Percentiles rank a stretch among this genome's conserved stretches.
Evolutionary conservation across 2,113 vertebrate genomes (phyloP).

Genomic region (Craseonycteris thonglongyai): DNA sequence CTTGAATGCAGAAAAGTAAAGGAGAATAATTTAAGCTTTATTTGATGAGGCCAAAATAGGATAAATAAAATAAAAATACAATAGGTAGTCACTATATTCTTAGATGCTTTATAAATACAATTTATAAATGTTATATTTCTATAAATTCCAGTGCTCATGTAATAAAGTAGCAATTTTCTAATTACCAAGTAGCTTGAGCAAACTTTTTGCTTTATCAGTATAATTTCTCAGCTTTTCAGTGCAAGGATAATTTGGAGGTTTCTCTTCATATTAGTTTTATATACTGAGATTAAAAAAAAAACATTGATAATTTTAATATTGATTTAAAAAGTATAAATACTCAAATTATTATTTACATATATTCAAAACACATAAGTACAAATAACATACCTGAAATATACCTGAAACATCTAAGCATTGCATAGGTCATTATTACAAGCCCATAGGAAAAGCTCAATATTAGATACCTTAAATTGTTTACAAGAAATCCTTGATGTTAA

Average conservation of each 20-base stretch:
- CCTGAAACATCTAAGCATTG: constrained; percentile 5
- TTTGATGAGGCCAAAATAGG: neutral
- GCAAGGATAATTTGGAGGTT: neutral
- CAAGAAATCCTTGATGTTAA: constrained; percentile 99
- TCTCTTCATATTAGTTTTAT: neutral
- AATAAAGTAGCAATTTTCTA: neutral
- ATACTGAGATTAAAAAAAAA: neutral
- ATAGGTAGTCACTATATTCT: neutral
- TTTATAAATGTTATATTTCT: neutral
- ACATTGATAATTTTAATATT: neutral
- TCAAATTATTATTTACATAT: neutral
- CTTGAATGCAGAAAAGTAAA: constrained; percentile 15
- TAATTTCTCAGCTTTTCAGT: neutral
- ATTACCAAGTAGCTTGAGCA: neutral
- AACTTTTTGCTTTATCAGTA: constrained; percentile 2
- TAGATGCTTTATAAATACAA: constrained; percentile 8
- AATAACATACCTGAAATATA: constrained; percentile 5
- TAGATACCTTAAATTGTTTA: constrained; percentile 87
- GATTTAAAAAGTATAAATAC: constrained; percentile 7
- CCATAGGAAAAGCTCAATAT: constrained; percentile 59
- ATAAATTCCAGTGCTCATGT: neutral
- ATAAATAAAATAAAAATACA: neutral
- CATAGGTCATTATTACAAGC: constrained; percentile 45
- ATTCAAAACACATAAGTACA: constrained; percentile 1
- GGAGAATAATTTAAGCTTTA: neutral